Evolutionary conservation across 2,113 vertebrate species (phyloP).

Genomic region (Accipiter virgatus): DNA sequence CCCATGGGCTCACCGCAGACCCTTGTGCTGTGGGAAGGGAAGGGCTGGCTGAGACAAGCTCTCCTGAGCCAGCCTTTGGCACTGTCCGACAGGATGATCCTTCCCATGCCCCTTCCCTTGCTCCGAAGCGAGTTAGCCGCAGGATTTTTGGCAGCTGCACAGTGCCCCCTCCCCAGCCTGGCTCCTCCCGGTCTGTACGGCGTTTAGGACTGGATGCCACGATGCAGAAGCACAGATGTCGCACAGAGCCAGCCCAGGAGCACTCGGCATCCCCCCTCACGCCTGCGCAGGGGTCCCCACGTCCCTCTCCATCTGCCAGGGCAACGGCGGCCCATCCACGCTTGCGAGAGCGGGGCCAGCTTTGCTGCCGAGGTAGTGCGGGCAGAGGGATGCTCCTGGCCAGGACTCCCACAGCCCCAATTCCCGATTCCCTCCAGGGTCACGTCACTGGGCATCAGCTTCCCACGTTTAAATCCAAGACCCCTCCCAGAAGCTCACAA

Average conservation of each 20-base stretch:
- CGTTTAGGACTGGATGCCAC: accelerated
- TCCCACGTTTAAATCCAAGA: not conserved
- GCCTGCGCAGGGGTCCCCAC: accelerated
- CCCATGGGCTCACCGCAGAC: not conserved
- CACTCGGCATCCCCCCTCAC: not conserved
- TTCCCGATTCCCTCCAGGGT: not conserved
- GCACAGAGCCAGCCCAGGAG: not conserved
- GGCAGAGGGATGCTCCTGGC: not conserved
- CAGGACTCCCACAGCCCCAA: not conserved
- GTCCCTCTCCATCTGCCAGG: not conserved
- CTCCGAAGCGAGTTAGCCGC: accelerated
- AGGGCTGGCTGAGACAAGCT: not conserved
- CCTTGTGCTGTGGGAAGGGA: accelerated
- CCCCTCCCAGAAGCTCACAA: slow-evolving; percentile 45
- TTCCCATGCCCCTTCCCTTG: not conserved
- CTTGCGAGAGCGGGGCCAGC: not conserved
- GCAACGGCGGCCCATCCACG: not conserved
- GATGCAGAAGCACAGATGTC: not conserved
- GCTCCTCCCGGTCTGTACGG: accelerated
- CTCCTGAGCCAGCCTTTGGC: not conserved
- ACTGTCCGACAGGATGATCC: accelerated
- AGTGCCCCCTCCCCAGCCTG: not conserved
- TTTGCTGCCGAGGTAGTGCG: accelerated
- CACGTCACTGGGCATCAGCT: not conserved
- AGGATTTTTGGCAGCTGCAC: not conserved